Conservation (phyloP, 92 coral and sea anemone species). For the Pocillopora grandis region DNA sequence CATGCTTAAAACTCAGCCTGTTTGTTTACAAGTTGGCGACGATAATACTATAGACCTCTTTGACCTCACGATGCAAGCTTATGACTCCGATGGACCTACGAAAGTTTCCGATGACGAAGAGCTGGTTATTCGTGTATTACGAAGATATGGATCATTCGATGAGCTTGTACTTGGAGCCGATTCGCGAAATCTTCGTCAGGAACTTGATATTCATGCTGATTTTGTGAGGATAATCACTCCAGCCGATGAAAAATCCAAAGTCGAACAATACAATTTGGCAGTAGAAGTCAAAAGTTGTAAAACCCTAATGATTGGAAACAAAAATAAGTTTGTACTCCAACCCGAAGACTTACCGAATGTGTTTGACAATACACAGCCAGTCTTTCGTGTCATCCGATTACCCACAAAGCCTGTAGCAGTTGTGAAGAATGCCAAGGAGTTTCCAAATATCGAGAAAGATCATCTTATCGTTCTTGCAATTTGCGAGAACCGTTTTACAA, state of each 20-base stretch:
- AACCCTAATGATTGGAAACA: constrained; percentile 6
- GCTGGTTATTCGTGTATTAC: constrained; percentile 27
- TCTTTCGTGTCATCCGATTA: constrained; percentile 27
- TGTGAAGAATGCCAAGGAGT: background rate
- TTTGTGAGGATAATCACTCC: constrained; percentile 32
- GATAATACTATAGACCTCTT: background rate
- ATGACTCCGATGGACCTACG: constrained; percentile 17
- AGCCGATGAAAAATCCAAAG: background rate
- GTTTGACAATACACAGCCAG: constrained; percentile 22
- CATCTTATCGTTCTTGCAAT: constrained; percentile 20
- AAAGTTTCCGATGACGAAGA: constrained; percentile 17
- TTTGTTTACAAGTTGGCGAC: constrained; percentile 31
- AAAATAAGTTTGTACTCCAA: background rate
- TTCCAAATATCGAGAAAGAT: constrained; percentile 12
- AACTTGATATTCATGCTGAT: constrained; percentile 24
- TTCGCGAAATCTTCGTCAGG: background rate
- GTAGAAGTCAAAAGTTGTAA: background rate
- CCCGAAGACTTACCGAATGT: background rate
- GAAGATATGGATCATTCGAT: constrained; percentile 8
- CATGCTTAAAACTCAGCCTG: background rate
- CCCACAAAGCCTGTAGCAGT: constrained; percentile 9
- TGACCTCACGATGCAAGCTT: background rate
- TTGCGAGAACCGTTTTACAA: background rate
- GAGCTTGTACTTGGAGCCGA: constrained; percentile 1
- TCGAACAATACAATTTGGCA: background rate